Base-by-base conservation (phyloP, 2,888 invertebrate genomes). In the Parthenolecanium corni region DNA sequence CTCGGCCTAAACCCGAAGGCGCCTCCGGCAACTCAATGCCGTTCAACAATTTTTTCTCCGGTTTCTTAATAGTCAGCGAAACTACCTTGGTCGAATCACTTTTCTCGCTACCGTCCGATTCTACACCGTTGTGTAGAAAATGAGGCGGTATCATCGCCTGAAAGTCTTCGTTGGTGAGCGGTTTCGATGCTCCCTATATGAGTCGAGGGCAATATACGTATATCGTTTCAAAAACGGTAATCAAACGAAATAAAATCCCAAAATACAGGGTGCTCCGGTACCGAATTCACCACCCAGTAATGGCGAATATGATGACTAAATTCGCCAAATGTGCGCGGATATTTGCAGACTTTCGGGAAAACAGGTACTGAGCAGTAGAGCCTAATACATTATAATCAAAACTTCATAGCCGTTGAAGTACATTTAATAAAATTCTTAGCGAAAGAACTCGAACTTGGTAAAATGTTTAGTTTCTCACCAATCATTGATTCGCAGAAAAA, bases 71-170 rank as follows among this genome's bases (percentile, higher is more conserved):
- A 68, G 89, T 90, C 70, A 92, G 88, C 66, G 89, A 86, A 69
- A 90, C 89, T n/a, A 64, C 57, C 62, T 66, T 65, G 6, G 63
- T 58, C 38, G 62, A 42, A 31, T 54, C 62, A 38, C 42, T 52
- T 51, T 56, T 56, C 24, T 44, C 53, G 38, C 42, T 53, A 21
- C 31, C 40, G 47, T 61, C 53, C 24, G 62, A 61, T 23, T 61
- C 54, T n/a, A 11, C n/a, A 42, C 62, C 54, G 12, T 65, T 65
- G n/a, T 54, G 54, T 68, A 88, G 83, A 83, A 90, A 91, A 78
- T 88, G 90, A 73, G 88, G 84, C 71, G 91, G 90, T 72, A 90
- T 90, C 89, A 91, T 88, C 78, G 90, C 89, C 83, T 89, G 88
- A 82, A 90, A 91, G 79, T 91, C 89, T 80, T 89, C 89, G 81